A percentile compares a stretch with the other conserved stretches of the same genome.
phyloP scores from a whole-genome alignment of 2,113 vertebrate species.

The Heteronetta atricapilla region DNA sequence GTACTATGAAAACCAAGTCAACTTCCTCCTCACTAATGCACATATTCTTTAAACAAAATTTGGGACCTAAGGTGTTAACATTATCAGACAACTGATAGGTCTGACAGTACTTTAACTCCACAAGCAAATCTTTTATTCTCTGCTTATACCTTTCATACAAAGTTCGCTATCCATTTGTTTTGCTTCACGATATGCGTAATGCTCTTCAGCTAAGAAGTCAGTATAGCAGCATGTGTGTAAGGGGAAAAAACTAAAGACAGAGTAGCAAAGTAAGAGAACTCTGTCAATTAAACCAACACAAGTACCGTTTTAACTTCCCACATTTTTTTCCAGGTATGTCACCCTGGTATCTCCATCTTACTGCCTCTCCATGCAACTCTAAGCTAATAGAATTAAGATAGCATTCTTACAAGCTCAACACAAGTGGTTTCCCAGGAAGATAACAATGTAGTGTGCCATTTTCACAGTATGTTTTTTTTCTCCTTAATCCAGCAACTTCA shows the following conservation, averaged over 20 bases:
- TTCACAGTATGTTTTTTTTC: accelerated
- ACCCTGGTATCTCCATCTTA: accelerated
- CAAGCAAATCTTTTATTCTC: background rate
- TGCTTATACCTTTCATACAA: background rate
- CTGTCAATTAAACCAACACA: background rate
- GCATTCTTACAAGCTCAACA: background rate
- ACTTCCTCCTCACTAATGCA: background rate
- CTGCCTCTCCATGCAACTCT: accelerated
- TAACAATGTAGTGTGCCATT: background rate
- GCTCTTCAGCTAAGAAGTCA: background rate
- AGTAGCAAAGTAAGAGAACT: background rate
- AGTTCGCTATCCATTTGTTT: background rate
- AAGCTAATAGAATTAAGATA: background rate
- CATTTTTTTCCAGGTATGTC: background rate
- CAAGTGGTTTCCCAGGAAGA: background rate
- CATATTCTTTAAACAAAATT: background rate
- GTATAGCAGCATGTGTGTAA: accelerated
- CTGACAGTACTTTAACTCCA: background rate
- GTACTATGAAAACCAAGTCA: background rate
- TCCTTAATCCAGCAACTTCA: background rate
- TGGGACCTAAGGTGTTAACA: accelerated
- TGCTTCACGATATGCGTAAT: background rate
- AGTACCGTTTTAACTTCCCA: background rate
- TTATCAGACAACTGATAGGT: background rate
- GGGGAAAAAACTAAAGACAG: background rate